Conservation (phyloP, 2,888 invertebrate genomes). For the Agonum fuliginosum region DNA sequence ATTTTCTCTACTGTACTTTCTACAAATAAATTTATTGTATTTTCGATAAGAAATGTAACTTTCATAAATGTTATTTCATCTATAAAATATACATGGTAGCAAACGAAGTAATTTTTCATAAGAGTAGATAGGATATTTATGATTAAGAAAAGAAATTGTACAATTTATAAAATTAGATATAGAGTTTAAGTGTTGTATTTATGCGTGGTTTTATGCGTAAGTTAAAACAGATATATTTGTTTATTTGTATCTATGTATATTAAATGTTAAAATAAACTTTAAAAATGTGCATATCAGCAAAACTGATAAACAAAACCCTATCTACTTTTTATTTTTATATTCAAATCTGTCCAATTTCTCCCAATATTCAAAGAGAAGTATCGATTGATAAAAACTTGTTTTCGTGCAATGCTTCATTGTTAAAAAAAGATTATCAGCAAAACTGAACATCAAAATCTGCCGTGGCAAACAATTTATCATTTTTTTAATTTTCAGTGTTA, state of each 20-base stretch:
- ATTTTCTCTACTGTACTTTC: conserved; percentile 24
- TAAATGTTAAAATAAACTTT: conserved; percentile 6
- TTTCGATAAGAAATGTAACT: conserved; percentile 18
- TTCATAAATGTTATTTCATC: neutral
- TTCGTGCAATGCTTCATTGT: no score
- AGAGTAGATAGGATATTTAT: neutral
- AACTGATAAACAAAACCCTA: neutral
- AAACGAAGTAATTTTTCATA: neutral
- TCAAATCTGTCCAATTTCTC: no score
- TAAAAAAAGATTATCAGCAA: neutral
- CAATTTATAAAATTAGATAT: conserved; percentile 16
- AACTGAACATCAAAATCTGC: neutral
- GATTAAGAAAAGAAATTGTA: conserved; percentile 1
- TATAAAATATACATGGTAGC: conserved; percentile 15
- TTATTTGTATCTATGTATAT: conserved; percentile 43
- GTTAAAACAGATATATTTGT: neutral
- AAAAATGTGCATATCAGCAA: conserved; percentile 19
- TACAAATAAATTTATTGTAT: conserved; percentile 5
- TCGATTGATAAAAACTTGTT: no score
- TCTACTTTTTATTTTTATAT: neutral
- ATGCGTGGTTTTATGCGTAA: neutral
- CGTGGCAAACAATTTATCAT: neutral
- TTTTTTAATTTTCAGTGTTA: conserved; percentile 16
- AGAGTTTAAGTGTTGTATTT: neutral
- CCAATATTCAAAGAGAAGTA: neutral